Percentiles rank a stretch among this genome's conserved stretches.
Evolutionary conservation across 2,797 vertebrate genomes (phyloP).

Genomic region (Petrocephalus schoutedeni): DNA sequence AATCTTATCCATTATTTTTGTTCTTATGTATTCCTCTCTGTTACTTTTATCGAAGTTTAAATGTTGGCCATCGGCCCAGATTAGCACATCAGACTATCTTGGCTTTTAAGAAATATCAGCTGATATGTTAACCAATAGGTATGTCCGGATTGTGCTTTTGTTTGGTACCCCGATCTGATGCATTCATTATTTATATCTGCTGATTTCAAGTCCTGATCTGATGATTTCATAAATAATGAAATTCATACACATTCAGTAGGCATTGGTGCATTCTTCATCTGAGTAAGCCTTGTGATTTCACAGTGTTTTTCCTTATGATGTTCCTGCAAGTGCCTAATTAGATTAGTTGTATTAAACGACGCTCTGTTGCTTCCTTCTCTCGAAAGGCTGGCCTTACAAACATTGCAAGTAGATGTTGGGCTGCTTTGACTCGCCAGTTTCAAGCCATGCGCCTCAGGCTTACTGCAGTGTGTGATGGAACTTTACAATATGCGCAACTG

Average conservation of each 20-base stretch:
- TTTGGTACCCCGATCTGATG: not conserved
- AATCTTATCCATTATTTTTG: not conserved
- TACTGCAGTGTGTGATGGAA: not conserved
- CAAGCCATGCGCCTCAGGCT: not conserved
- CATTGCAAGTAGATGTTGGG: not conserved
- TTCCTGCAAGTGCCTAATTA: not conserved
- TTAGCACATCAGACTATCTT: not conserved
- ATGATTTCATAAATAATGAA: not conserved
- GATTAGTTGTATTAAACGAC: not conserved
- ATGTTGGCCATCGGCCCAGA: not conserved
- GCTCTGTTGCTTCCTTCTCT: not conserved
- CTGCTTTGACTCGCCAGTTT: not conserved
- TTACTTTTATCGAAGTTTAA: not conserved
- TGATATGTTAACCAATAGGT: not conserved
- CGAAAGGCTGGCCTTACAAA: not conserved
- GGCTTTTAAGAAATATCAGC: not conserved
- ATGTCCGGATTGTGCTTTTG: not conserved
- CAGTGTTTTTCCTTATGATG: not conserved
- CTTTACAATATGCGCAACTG: not conserved
- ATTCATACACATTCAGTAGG: not conserved
- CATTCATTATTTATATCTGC: not conserved
- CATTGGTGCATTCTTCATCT: not conserved
- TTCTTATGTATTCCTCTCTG: not conserved
- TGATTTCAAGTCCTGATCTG: not conserved
- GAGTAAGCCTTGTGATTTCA: not conserved